Conservation (phyloP, 1,140 invertebrate species). For the Platyscapa corneri region DNA sequence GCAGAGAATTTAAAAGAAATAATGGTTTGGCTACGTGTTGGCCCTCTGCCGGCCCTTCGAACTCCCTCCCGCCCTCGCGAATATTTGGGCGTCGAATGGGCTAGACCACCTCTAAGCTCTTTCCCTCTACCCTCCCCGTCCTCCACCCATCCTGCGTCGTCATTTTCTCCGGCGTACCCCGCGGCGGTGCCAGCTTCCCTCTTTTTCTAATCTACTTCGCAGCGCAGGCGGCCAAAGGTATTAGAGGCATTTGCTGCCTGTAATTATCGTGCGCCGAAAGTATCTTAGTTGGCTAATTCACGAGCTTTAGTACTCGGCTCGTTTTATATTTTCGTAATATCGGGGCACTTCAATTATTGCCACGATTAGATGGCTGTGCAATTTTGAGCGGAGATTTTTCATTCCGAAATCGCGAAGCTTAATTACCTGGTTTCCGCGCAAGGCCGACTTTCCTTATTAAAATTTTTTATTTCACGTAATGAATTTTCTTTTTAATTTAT, state of each 20-base stretch:
- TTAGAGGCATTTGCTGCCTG: neutral
- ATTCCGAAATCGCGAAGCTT: neutral
- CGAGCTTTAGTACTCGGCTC: neutral
- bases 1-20: neutral
- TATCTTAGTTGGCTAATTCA: neutral
- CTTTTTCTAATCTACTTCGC: constrained; percentile 1
- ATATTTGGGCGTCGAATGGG: neutral
- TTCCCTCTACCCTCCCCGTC: no score
- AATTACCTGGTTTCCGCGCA: neutral
- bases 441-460: neutral
- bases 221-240: neutral
- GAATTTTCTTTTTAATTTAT: neutral
- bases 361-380: neutral
- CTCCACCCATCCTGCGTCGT: neutral
- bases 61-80: neutral
- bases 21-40: neutral
- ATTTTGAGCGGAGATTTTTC: neutral
- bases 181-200: neutral
- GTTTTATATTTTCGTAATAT: neutral
- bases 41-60: neutral
- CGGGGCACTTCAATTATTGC: neutral
- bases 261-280: constrained; percentile 19
- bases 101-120: constrained; percentile 24
- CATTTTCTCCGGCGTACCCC: neutral
- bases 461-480: neutral